These are phyloP conservation scores for Theristus sp. DNA, from an alignment of 2,888 invertebrate species.

Conservation along the genomic window DNA sequence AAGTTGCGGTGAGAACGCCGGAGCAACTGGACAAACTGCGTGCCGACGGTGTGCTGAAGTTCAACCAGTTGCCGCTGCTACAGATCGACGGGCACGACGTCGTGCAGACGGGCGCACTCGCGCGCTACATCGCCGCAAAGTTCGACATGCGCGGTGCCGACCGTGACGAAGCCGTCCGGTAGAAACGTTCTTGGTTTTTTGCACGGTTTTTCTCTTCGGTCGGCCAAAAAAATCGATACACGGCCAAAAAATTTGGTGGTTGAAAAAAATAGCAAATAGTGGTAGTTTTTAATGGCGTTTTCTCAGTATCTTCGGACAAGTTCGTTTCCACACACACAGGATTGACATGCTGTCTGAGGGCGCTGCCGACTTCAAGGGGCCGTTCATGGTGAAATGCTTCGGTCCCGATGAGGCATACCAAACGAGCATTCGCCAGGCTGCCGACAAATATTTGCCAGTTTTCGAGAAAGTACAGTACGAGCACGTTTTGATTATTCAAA, in stretches of 20 bases:
- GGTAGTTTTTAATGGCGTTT: too few species aligned
- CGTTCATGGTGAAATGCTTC: background rate
- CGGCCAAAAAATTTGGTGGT: too few species aligned
- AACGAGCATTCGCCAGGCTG: background rate
- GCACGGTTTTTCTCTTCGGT: background rate
- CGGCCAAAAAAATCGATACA: too few species aligned
- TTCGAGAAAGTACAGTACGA: background rate
- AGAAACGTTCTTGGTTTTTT: background rate
- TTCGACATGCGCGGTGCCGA: background rate
- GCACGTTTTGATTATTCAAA: too few species aligned
- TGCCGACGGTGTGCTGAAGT: background rate
- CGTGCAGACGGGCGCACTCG: background rate
- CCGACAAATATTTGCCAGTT: background rate
- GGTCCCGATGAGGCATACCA: background rate
- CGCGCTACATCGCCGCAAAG: too few species aligned
- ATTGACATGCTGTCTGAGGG: background rate
- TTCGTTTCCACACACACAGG: background rate
- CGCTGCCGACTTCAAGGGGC: background rate
- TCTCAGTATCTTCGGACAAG: too few species aligned
- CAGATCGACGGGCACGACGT: background rate
- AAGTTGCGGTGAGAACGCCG: too few species aligned
- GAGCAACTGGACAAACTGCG: background rate
- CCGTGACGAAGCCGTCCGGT: background rate
- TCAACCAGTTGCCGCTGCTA: background rate
- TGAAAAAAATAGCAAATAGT: too few species aligned